These are phyloP conservation scores for Drosophila murphyi DNA, from an alignment of 1,140 invertebrate species.

Conservation along the genomic window DNA sequence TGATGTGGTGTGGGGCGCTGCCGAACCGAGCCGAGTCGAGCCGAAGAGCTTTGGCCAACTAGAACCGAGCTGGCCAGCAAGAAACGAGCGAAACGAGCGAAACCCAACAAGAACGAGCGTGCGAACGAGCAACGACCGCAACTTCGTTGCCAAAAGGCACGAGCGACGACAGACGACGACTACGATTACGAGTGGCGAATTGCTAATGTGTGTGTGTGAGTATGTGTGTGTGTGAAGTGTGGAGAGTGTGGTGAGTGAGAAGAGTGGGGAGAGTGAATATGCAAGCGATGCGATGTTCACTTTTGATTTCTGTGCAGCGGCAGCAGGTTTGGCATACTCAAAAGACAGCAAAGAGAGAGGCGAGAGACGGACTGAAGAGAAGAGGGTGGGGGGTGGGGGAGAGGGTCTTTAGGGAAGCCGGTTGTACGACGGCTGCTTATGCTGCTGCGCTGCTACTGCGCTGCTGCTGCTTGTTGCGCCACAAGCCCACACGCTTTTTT, in stretches of 20 bases:
- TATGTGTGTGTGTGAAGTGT: not conserved
- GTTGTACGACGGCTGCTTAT: slow-evolving; percentile 27
- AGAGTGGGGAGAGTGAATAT: slow-evolving; percentile 23
- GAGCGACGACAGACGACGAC: slow-evolving; percentile 21
- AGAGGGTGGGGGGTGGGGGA: not conserved
- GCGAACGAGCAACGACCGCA: slow-evolving; percentile 69
- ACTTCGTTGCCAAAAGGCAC: slow-evolving; percentile 43
- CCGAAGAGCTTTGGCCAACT: slow-evolving; percentile 69
- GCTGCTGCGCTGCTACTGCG: not conserved
- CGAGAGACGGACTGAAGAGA: not conserved
- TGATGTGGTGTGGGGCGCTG: slow-evolving; percentile 46
- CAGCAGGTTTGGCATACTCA: slow-evolving; percentile 70
- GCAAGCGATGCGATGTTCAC: slow-evolving; percentile 75
- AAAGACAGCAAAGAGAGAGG: not conserved
- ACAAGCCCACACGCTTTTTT: slow-evolving; percentile 43
- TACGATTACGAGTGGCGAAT: slow-evolving; percentile 13
- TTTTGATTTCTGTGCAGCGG: slow-evolving; percentile 81
- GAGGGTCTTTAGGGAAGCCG: slow-evolving; percentile 35
- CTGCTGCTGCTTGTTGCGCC: slow-evolving; percentile 43
- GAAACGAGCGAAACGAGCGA: slow-evolving; percentile 57
- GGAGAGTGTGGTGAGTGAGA: not conserved
- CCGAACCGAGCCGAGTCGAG: slow-evolving; percentile 20
- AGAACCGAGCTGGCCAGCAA: slow-evolving; percentile 71
- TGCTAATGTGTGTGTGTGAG: not conserved
- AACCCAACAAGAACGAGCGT: slow-evolving; percentile 38